phyloP scores from a whole-genome alignment of 2,888 invertebrate species.

The Augiades crinisus region DNA sequence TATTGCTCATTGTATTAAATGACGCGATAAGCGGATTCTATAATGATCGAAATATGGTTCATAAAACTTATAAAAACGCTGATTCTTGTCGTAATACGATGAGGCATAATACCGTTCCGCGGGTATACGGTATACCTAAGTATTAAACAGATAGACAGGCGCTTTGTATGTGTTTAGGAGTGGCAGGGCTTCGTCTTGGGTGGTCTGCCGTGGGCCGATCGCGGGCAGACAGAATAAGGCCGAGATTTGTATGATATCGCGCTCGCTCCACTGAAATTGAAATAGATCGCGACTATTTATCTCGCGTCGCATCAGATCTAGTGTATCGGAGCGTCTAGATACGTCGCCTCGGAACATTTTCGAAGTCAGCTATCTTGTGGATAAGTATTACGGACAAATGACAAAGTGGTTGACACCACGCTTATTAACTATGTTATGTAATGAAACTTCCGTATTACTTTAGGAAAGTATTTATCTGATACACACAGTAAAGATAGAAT shows the following conservation, averaged over 20 bases:
- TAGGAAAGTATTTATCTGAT: too few species aligned
- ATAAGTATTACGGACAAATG: constrained; percentile 35
- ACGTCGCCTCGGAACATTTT: constrained; percentile 58
- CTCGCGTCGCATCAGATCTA: constrained; percentile 69
- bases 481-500: too few species aligned
- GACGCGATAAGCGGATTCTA: constrained; percentile 56
- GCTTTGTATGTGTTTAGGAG: constrained; percentile 65
- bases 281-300: constrained; percentile 74
- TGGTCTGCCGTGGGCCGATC: constrained; percentile 61
- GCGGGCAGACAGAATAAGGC: constrained; percentile 63
- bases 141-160: constrained; percentile 66
- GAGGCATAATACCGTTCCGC: constrained; percentile 36
- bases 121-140: constrained; percentile 49
- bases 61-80: constrained; percentile 49
- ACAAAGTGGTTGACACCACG: constrained; percentile 23
- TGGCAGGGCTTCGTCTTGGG: constrained; percentile 64
- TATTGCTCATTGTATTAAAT: constrained; percentile 50
- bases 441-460: not conserved
- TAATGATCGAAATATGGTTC: constrained; percentile 47
- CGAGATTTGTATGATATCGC: constrained; percentile 73
- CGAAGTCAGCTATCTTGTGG: constrained; percentile 42
- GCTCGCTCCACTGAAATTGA: constrained; percentile 68
- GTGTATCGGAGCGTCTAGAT: constrained; percentile 65
- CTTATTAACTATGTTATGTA: constrained; percentile 7
- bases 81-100: constrained; percentile 46